Evolutionary conservation across 2,113 vertebrate species (phyloP).

Genomic region (Nerophis lumbriciformis): DNA sequence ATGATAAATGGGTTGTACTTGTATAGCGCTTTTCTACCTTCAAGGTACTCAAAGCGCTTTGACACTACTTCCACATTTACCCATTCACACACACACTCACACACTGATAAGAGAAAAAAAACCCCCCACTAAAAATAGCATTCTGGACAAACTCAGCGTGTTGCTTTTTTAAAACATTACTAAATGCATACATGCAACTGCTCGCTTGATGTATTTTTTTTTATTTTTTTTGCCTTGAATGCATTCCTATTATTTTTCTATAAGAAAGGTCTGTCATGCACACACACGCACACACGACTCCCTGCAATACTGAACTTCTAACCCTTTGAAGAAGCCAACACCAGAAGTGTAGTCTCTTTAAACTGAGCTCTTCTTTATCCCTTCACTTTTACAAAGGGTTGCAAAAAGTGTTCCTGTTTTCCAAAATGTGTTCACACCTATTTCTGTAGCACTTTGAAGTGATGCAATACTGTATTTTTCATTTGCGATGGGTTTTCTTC

Average conservation of each 20-base stretch:
- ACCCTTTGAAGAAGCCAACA: not conserved
- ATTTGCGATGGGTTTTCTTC: constrained; percentile 64
- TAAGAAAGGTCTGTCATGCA: not conserved
- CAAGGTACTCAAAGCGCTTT: too few species aligned
- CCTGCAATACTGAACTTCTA: not conserved
- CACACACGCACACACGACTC: not conserved
- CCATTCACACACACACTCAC: too few species aligned
- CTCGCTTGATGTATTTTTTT: constrained; percentile 9
- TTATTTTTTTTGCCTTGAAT: not conserved
- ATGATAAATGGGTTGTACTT: too few species aligned
- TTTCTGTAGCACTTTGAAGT: constrained; percentile 76
- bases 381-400: constrained; percentile 22
- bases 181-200: not conserved
- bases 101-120: too few species aligned
- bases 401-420: constrained; percentile 33
- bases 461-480: constrained; percentile 74
- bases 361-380: not conserved
- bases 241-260: too few species aligned
- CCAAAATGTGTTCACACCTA: constrained; percentile 59
- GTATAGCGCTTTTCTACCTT: too few species aligned
- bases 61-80: too few species aligned
- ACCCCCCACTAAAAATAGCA: too few species aligned
- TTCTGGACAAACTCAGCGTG: too few species aligned
- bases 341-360: not conserved
- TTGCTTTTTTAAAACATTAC: too few species aligned